These are phyloP conservation scores for Caenorhabditis briggsae DNA, from an alignment of 1,140 invertebrate species.

Conservation along the genomic window DNA sequence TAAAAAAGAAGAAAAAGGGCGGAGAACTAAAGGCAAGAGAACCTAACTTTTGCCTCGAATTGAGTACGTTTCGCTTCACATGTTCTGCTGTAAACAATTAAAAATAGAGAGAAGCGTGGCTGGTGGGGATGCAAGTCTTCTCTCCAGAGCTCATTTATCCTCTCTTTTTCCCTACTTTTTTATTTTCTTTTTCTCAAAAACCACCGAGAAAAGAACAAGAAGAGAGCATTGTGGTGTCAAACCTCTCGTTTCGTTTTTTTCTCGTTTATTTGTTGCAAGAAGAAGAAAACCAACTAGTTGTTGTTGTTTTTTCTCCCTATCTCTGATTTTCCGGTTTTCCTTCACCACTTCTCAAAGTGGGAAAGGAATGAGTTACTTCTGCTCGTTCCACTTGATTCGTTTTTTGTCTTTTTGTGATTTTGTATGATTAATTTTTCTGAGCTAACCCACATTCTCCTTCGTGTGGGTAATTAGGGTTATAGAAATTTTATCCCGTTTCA, in stretches of 20 bases:
- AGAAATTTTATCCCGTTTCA: too few species aligned
- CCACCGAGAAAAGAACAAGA: background rate
- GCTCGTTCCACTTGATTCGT: background rate
- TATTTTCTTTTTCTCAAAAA: background rate
- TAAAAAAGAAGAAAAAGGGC: background rate
- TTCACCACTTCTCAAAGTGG: background rate
- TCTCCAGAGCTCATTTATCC: background rate
- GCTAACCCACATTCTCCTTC: too few species aligned
- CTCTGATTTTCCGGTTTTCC: background rate
- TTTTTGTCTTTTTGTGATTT: background rate
- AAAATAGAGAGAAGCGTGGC: background rate
- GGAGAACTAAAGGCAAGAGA: background rate
- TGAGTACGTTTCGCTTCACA: constrained; percentile 43
- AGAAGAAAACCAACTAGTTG: background rate
- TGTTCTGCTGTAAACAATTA: constrained; percentile 41
- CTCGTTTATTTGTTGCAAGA: background rate
- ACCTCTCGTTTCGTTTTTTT: background rate
- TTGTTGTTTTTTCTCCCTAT: background rate
- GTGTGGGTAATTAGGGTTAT: too few species aligned
- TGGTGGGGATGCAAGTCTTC: background rate
- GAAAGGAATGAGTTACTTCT: background rate
- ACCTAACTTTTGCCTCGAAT: constrained; percentile 47
- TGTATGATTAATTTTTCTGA: background rate
- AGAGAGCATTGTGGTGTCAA: constrained; percentile 14
- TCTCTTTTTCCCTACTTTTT: background rate